Base-by-base conservation (phyloP, 2,113 vertebrate species). In the Anolis sagrei region DNA sequence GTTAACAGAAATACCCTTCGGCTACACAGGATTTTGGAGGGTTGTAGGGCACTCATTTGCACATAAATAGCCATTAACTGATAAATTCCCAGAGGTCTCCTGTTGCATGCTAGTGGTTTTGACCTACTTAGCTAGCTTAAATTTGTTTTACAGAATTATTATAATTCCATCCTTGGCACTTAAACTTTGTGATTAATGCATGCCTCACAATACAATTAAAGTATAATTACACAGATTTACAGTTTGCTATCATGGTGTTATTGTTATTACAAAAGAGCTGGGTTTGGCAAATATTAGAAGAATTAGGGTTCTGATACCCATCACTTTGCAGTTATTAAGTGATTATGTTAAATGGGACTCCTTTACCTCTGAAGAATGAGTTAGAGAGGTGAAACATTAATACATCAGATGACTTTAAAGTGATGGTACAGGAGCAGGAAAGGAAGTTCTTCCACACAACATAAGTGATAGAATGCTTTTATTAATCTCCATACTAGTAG, bases 131-230 rank as follows among this genome's bases (percentile, higher is more conserved):
- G 97, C 97, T 96, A 96, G 96, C 95, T 97, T 96, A 97, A 97
- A 97, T 98, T 97, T 96, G 95, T 97, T 97, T 97, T 97, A 96
- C 96, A 97, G 97, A 98, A 98, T 98, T 97, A 98, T 97, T 97
- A 95, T 98, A 97, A 98, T 98, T 98, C 96, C 95, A 96, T 95
- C 97, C 96, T 94, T 96, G 95, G 96, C 97, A 97, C 97, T 97
- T 96, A 93, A 97, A 98, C 97, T 98, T 97, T 97, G 96, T 98
- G 97, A 98, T 98, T 98, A 98, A 98, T 98, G 97, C 95, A 95
- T 97, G 97, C 97, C 96, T 97, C 96, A 96, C 97, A 97, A 98
- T 97, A 97, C 97, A 98, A 98, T 98, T 98, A 98, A 98, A 97
- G 96, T 95, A 94, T 97, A 98, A 99, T 99, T 98, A 98, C 96